Base-by-base conservation (phyloP, 2,113 vertebrate genomes). In the Agelaius phoeniceus region DNA sequence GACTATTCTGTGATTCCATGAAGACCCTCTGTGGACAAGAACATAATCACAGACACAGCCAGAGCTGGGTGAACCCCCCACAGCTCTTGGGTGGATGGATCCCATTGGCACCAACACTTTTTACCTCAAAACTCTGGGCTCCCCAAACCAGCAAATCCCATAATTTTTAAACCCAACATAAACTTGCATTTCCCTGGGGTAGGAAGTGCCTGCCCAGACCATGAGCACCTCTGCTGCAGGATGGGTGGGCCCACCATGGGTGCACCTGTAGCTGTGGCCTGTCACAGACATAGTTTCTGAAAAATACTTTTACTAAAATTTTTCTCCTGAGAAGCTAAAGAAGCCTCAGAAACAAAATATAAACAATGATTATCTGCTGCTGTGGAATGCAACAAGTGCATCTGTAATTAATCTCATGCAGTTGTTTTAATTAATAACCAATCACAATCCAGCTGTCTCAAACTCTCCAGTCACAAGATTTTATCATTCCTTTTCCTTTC, bases 211-310 rank as follows among this genome's bases (percentile, higher is more conserved):
- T 19, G 1, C 23, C 7, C 18, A 76, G 55, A 52, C 15, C 62
- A 58, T 0, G 0, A 55, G 59, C 3, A 1, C 1, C 0, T 59
- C 54, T 86, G 58, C 26, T 27, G 1, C 18, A 27, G 59, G 69
- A n/a, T 4, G 5, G 48, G 26, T 13, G 37, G 55, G 15, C 17
- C 24, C n/a, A 28, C 46, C 26, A 8, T 1, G 4, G 41, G 15
- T 39, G 20, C 14, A 23, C 19, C 33, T 0, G 0, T 10, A n/a
- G n/a, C 19, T 26, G 55, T 9, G 44, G 37, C 18, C 52, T 54
- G 52, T 30, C 52, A 18, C 52, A 11, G 52, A 54, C 28, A 11
- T 11, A 30, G 30, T 30, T 54, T 11, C 52, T 54, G 28, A 54
- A 54, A 30, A 54, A 54, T 18, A 30, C 52, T 54, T 54, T 11